phyloP scores from a whole-genome alignment of 2,797 vertebrate genomes.

The Brachyrhaphis roseni region DNA sequence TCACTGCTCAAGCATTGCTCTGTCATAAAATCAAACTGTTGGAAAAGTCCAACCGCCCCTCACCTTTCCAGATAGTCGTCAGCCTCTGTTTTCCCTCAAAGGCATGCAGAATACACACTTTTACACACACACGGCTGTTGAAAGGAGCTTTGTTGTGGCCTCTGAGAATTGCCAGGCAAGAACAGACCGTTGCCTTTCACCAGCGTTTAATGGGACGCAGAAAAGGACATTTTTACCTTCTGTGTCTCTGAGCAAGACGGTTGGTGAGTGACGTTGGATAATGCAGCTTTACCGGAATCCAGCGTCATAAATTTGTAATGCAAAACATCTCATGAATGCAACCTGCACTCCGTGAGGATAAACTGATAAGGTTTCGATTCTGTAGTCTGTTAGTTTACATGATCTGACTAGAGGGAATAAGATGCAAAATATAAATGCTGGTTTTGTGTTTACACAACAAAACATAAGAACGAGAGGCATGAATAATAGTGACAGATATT shows the following conservation, averaged over 20 bases:
- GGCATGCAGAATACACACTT: constrained; percentile 30
- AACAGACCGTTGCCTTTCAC: constrained; percentile 72
- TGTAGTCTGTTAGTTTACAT: constrained; percentile 19
- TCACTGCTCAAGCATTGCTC: constrained; percentile 17
- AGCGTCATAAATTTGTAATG: constrained; percentile 48
- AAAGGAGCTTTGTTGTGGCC: constrained; percentile 75
- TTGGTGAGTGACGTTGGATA: constrained; percentile 37
- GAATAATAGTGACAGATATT: not conserved
- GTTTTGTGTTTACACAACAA: not conserved
- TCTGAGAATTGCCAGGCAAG: constrained; percentile 62
- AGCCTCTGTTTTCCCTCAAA: constrained; percentile 61
- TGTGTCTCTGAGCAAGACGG: constrained; percentile 30
- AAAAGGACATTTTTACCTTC: constrained; percentile 69
- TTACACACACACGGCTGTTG: constrained; percentile 42
- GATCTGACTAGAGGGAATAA: constrained; percentile 15
- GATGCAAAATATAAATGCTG: constrained; percentile 1
- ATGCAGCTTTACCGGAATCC: constrained; percentile 43
- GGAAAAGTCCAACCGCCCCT: constrained; percentile 52
- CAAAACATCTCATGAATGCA: constrained; percentile 59
- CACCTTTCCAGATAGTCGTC: constrained; percentile 58
- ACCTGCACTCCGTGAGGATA: constrained; percentile 22
- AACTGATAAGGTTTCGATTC: constrained; percentile 41
- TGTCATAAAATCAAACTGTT: constrained; percentile 32
- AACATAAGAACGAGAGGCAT: not conserved
- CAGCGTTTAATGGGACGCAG: constrained; percentile 58